Evolutionary conservation across 2,113 vertebrate genomes (phyloP).

Genomic region (Regulus satrapa): DNA sequence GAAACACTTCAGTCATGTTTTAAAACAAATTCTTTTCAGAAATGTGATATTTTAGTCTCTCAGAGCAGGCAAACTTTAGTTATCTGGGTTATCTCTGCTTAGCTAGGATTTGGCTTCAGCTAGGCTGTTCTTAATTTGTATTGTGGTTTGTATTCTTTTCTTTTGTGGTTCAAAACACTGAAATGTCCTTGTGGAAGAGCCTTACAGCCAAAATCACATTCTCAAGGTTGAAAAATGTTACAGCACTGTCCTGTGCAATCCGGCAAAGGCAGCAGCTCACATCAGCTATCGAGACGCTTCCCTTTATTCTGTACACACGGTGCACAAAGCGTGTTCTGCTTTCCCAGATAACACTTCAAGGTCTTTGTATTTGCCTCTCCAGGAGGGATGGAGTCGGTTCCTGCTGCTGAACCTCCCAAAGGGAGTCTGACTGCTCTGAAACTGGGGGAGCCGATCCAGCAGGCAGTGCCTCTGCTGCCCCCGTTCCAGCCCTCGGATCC

Average conservation of each 20-base stretch:
- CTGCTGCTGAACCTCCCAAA: neutral
- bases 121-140: neutral
- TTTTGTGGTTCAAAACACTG: neutral
- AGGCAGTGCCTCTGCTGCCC: slow-evolving; percentile 82
- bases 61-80: neutral
- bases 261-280: neutral
- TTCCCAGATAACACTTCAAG: neutral
- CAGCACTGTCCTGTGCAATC: neutral
- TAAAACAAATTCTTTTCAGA: neutral
- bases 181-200: neutral
- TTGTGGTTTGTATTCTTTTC: neutral
- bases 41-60: neutral
- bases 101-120: neutral
- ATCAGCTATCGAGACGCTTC: neutral
- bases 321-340: neutral
- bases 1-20: neutral
- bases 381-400: neutral
- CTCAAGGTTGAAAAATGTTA: neutral
- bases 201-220: neutral
- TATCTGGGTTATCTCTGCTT: neutral
- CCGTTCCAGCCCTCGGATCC: slow-evolving; percentile 75
- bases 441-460: slow-evolving; percentile 68
- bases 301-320: neutral
- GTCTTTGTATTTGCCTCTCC: neutral
- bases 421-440: slow-evolving; percentile 41